Percentiles rank a stretch among this genome's conserved stretches.
phyloP scores from a whole-genome alignment of 2,113 vertebrate species.

The Erpornis zantholeuca region DNA sequence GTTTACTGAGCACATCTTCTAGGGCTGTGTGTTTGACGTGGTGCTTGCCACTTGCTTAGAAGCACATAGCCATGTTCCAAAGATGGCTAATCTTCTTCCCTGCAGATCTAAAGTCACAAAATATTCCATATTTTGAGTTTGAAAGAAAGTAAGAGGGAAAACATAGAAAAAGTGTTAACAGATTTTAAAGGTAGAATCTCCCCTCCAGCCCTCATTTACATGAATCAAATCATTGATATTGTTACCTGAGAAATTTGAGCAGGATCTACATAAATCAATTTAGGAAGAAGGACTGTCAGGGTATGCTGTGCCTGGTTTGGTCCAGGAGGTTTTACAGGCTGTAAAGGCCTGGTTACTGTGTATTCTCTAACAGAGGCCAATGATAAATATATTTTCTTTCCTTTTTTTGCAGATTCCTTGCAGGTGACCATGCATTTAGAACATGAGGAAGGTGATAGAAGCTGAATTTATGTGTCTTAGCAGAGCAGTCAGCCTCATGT shows the following conservation, averaged over 20 bases:
- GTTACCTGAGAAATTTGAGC: neutral
- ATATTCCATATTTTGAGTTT: neutral
- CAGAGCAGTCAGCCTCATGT: neutral
- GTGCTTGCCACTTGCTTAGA: constrained; percentile 1
- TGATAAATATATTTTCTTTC: neutral
- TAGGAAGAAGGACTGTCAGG: neutral
- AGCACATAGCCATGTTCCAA: constrained; percentile 3
- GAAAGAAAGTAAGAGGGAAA: neutral
- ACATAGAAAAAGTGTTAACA: neutral
- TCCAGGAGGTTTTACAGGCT: neutral
- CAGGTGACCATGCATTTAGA: neutral
- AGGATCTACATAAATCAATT: neutral
- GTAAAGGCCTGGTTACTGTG: neutral
- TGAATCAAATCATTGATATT: neutral
- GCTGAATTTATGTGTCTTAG: neutral
- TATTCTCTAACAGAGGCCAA: neutral
- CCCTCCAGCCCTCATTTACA: neutral
- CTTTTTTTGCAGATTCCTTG: neutral
- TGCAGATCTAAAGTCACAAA: neutral
- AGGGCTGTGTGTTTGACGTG: neutral
- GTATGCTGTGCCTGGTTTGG: neutral
- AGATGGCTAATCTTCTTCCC: neutral
- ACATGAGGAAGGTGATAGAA: neutral
- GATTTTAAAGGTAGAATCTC: neutral
- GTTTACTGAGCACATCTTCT: neutral